Evolutionary conservation across 2,888 invertebrate genomes (phyloP).

Genomic region (Lordiphosa fenestrarum): DNA sequence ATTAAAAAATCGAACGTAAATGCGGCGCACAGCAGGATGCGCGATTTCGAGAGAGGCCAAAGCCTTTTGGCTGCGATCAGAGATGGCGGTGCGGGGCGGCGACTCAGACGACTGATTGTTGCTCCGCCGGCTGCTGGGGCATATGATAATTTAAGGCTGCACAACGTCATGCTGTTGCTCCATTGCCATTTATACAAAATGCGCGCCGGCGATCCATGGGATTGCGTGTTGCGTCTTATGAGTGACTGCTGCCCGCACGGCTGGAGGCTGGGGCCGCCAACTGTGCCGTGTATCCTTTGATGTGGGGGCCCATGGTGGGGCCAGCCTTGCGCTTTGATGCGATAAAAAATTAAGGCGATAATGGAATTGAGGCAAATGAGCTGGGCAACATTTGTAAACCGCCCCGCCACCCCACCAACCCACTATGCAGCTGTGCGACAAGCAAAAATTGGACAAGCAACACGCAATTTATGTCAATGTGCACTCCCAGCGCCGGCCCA

Average conservation of each 20-base stretch:
- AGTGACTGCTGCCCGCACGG: constrained; percentile 67
- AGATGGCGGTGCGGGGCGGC: constrained; percentile 5
- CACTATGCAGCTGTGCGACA: constrained; percentile 74
- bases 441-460: constrained; percentile 75
- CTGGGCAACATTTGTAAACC: constrained; percentile 73
- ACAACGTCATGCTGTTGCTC: constrained; percentile 75
- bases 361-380: constrained; percentile 80
- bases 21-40: constrained; percentile 72
- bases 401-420: constrained; percentile 4
- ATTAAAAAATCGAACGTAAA: constrained; percentile 76
- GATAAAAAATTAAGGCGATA: constrained; percentile 80
- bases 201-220: constrained; percentile 37
- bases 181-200: constrained; percentile 72
- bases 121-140: constrained; percentile 45
- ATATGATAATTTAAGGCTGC: constrained; percentile 76
- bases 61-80: constrained; percentile 24
- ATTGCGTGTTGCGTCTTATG: constrained; percentile 69
- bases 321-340: constrained; percentile 70
- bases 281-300: constrained; percentile 78
- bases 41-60: constrained; percentile 38
- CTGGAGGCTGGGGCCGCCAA: constrained; percentile 57
- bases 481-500: constrained; percentile 64
- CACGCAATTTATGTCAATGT: constrained; percentile 76
- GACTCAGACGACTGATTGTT: constrained; percentile 49
- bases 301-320: constrained; percentile 68